Evolutionary conservation across 2,113 vertebrate genomes (phyloP).

Genomic region (Brevimyrus niger): DNA sequence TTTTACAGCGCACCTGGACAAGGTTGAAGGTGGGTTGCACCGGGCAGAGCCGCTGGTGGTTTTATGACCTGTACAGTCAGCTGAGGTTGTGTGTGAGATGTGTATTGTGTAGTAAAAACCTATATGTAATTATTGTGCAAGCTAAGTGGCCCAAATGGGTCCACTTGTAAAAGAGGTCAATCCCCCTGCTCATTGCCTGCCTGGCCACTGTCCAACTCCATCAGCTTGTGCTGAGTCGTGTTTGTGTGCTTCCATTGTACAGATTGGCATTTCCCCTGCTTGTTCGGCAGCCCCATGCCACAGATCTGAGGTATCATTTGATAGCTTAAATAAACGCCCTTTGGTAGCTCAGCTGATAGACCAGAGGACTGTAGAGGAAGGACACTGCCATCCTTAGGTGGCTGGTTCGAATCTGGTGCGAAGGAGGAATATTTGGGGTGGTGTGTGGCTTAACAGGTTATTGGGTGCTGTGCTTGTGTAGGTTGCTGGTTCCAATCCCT

Average conservation of each 20-base stretch:
- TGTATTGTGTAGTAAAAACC: neutral
- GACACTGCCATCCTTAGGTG: neutral
- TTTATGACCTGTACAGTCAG: neutral
- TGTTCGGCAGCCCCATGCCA: neutral
- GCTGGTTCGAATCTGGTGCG: neutral
- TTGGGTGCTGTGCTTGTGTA: neutral
- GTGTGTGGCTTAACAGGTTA: neutral
- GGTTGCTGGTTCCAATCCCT: neutral
- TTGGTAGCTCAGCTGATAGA: neutral
- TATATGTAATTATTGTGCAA: neutral
- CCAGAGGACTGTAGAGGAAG: neutral
- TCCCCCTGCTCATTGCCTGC: neutral
- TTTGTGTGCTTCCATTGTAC: neutral
- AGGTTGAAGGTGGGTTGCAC: neutral
- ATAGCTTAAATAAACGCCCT: neutral
- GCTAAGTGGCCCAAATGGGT: neutral
- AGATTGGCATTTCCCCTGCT: neutral
- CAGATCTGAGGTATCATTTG: neutral
- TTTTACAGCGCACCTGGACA: neutral
- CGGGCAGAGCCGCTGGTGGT: neutral
- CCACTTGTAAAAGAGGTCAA: neutral
- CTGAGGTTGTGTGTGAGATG: neutral
- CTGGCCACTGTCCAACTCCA: neutral
- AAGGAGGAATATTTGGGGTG: neutral
- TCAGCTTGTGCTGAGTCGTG: neutral